A percentile compares a stretch with the other conserved stretches of the same genome.
phyloP scores from a whole-genome alignment of 2,888 invertebrate species.

The Schizotus pectinicornis region DNA sequence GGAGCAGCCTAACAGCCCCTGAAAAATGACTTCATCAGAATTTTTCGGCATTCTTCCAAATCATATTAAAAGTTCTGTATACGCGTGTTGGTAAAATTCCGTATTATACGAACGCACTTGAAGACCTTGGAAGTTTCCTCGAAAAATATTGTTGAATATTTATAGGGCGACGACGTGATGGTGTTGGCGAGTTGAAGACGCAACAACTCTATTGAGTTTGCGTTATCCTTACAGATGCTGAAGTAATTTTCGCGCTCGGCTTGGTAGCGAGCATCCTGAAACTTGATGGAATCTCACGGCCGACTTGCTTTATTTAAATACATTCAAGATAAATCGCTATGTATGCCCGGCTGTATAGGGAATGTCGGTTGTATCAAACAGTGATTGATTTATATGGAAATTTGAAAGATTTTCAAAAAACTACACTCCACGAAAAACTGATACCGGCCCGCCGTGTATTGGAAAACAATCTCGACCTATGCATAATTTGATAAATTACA shows the following conservation, averaged over 20 bases:
- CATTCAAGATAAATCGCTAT: slow-evolving; percentile 47
- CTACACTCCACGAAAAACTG: not conserved
- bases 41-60: too few species aligned
- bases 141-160: too few species aligned
- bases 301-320: slow-evolving; percentile 55
- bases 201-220: slow-evolving; percentile 41
- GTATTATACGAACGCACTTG: too few species aligned
- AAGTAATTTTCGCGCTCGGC: slow-evolving; percentile 53
- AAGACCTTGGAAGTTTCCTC: too few species aligned
- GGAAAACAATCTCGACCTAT: too few species aligned
- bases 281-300: slow-evolving; percentile 55
- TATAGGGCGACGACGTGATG: too few species aligned
- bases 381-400: slow-evolving; percentile 50
- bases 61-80: too few species aligned
- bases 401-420: slow-evolving; percentile 35
- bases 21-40: too few species aligned
- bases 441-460: not conserved
- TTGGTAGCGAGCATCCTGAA: slow-evolving; percentile 50
- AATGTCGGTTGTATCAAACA: slow-evolving; percentile 41
- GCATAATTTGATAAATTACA: too few species aligned
- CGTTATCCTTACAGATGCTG: slow-evolving; percentile 40
- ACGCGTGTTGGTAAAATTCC: too few species aligned
- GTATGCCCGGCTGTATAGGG: slow-evolving; percentile 36
- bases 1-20: too few species aligned
- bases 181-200: slow-evolving; percentile 24